Percentiles rank a stretch among this genome's conserved stretches.
phyloP scores from a whole-genome alignment of 2,113 vertebrate genomes.

The Numida meleagris region DNA sequence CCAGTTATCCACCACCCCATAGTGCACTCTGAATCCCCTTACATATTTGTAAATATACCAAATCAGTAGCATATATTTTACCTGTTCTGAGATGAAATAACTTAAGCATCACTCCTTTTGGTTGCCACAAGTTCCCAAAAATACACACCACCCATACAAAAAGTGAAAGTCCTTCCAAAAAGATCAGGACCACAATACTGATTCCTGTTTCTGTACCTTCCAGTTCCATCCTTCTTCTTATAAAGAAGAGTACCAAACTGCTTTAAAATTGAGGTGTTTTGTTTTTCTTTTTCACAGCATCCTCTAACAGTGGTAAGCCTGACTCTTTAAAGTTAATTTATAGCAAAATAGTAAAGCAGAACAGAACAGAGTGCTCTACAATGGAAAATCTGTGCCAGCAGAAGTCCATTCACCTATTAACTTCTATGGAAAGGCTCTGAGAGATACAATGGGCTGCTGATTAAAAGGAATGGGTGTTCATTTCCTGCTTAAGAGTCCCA shows the following conservation, averaged over 20 bases:
- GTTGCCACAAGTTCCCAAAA: not conserved
- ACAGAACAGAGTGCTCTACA: not conserved
- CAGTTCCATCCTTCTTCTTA: not conserved
- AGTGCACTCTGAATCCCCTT: not conserved
- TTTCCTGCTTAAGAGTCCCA: not conserved
- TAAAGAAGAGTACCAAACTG: not conserved
- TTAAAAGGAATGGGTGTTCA: not conserved
- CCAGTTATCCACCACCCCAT: not conserved
- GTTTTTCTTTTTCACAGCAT: not conserved
- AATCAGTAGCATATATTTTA: not conserved
- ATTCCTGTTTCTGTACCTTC: not conserved
- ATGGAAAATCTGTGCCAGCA: not conserved
- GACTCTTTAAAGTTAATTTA: not conserved
- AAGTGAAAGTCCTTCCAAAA: not conserved
- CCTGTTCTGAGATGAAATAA: not conserved
- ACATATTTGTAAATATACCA: not conserved
- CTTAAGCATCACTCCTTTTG: accelerated
- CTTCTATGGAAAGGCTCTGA: not conserved
- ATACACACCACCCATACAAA: not conserved
- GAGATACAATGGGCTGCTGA: not conserved
- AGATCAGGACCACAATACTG: not conserved
- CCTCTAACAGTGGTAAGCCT: not conserved
- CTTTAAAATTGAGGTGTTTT: not conserved
- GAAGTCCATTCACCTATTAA: not conserved
- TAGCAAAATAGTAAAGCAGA: not conserved